Conservation (phyloP, 2,113 vertebrate species). For the Gadus chalcogrammus region DNA sequence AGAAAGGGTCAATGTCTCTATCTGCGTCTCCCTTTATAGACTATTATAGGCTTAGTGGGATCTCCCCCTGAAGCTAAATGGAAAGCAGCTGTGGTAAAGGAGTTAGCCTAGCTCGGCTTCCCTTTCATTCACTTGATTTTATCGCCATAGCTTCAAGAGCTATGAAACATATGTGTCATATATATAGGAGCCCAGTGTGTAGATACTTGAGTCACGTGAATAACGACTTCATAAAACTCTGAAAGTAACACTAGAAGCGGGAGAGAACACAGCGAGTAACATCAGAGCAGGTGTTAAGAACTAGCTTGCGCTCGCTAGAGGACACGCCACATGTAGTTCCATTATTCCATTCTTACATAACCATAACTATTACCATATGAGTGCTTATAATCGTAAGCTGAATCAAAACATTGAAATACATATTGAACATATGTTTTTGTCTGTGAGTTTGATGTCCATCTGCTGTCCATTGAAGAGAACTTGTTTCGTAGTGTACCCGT, state of each 20-base stretch:
- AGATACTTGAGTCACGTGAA: too few relatives aligned
- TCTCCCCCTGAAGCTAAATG: conserved; percentile 23
- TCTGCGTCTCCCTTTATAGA: conserved; percentile 20
- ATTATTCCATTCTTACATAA: not conserved
- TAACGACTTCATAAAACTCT: too few relatives aligned
- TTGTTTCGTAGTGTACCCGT: too few relatives aligned
- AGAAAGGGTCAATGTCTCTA: conserved; percentile 19
- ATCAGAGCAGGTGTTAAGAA: conserved; percentile 34
- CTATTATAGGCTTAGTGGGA: conserved; percentile 29
- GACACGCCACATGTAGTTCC: conserved; percentile 4
- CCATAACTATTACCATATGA: not conserved
- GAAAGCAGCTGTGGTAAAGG: conserved; percentile 27
- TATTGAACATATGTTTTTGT: too few relatives aligned
- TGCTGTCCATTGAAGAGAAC: too few relatives aligned
- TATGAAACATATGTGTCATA: too few relatives aligned
- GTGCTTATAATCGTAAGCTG: too few relatives aligned
- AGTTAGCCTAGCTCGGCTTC: not conserved
- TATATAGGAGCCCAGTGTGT: too few relatives aligned
- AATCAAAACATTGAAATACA: too few relatives aligned
- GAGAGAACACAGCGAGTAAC: conserved; percentile 9
- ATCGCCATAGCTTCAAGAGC: too few relatives aligned
- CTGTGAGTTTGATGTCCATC: too few relatives aligned
- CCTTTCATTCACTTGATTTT: not conserved
- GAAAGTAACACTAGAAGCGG: conserved; percentile 9
- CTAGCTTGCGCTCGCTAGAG: conserved; percentile 5